Conservation (phyloP, 2,797 vertebrate genomes). For the Peromyscus attwateri region DNA sequence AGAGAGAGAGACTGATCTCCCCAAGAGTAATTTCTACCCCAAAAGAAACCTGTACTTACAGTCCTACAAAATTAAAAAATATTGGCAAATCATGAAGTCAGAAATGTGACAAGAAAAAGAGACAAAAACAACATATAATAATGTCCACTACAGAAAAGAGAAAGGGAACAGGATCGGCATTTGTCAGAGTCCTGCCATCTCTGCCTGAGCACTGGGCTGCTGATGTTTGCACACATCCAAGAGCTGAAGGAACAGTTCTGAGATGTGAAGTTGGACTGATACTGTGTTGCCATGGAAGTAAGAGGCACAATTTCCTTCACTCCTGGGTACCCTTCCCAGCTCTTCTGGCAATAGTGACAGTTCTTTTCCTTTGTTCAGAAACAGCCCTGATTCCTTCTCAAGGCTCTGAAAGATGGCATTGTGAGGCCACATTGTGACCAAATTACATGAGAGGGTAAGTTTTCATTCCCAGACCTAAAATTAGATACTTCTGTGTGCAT, state of each 20-base stretch:
- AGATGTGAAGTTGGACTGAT: neutral
- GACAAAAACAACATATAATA: neutral
- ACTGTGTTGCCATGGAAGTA: constrained; percentile 69
- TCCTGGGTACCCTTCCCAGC: neutral
- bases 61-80: neutral
- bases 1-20: neutral
- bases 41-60: constrained; percentile 2
- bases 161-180: neutral
- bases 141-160: neutral
- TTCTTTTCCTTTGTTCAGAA: constrained; percentile 53
- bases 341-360: neutral
- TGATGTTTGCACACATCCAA: neutral
- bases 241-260: neutral
- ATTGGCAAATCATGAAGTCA: constrained; percentile 31
- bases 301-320: constrained; percentile 36
- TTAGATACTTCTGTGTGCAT: constrained; percentile 59
- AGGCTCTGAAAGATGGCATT: constrained; percentile 50
- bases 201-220: neutral
- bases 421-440: constrained; percentile 58
- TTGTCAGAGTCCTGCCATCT: neutral
- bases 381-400: constrained; percentile 3
- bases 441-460: constrained; percentile 69
- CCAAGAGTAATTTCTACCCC: neutral
- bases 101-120: constrained; percentile 28
- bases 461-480: constrained; percentile 74